Percentiles rank a stretch among this genome's conserved stretches.
phyloP scores from a whole-genome alignment of 37 sponge, comb jelly and placozoan genomes.

The Corticium candelabrum region DNA sequence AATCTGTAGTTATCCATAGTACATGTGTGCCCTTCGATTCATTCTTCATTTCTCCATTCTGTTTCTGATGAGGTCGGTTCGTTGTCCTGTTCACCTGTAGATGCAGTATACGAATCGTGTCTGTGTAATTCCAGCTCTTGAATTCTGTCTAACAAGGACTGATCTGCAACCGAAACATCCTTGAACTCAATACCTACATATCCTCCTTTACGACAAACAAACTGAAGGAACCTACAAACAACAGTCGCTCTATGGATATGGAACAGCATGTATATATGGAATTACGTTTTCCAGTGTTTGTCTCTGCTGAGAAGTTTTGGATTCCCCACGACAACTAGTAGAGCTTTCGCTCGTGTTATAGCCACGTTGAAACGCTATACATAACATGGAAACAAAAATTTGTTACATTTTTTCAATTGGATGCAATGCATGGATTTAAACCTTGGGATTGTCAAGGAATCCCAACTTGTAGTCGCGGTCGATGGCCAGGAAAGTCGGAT shows the following conservation, averaged over 20 bases:
- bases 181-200: background rate
- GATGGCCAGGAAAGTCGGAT: background rate
- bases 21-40: background rate
- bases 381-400: too few species aligned
- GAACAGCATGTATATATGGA: background rate
- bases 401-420: background rate
- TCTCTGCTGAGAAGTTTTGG: constrained; percentile 32
- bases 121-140: background rate
- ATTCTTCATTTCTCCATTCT: background rate
- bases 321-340: constrained; percentile 63
- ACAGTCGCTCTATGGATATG: background rate
- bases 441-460: constrained; percentile 2
- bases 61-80: background rate
- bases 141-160: background rate
- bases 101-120: background rate
- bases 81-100: background rate
- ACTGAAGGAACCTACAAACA: background rate
- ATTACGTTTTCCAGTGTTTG: constrained; percentile 2
- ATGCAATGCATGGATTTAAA: background rate
- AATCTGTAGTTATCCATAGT: too few species aligned
- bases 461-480: background rate
- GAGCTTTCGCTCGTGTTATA: constrained; percentile 59
- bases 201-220: background rate
- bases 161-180: background rate
- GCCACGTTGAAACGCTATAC: constrained; percentile 72